Conservation (phyloP, 1,140 invertebrate genomes). For the Drosophila kanapiae region DNA sequence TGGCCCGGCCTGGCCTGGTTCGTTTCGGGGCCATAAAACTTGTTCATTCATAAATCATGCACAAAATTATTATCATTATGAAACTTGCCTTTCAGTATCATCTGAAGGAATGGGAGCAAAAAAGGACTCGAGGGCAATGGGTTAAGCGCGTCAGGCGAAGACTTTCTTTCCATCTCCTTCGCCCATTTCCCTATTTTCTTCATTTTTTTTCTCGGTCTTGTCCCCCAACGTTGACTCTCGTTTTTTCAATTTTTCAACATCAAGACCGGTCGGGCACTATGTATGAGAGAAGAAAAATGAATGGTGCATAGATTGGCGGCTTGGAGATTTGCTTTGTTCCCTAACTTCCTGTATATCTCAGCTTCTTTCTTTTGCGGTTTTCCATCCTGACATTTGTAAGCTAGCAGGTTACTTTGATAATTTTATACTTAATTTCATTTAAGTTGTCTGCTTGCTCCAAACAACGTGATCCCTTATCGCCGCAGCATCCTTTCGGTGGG, state of each 20-base stretch:
- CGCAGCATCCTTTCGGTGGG: slow-evolving; percentile 1
- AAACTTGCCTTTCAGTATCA: slow-evolving; percentile 79
- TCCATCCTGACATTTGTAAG: slow-evolving; percentile 41
- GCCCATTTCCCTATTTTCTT: slow-evolving; percentile 17
- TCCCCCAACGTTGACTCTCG: slow-evolving; percentile 60
- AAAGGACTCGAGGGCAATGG: slow-evolving; percentile 43
- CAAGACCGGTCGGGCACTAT: slow-evolving; percentile 42
- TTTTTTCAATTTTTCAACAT: slow-evolving; percentile 83
- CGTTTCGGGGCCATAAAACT: slow-evolving; percentile 73
- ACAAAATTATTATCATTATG: slow-evolving; percentile 84
- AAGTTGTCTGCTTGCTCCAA: slow-evolving; percentile 21
- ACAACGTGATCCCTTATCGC: slow-evolving; percentile 1
- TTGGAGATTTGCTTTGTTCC: slow-evolving; percentile 48
- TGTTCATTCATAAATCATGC: slow-evolving; percentile 81
- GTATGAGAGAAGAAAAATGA: slow-evolving; percentile 79
- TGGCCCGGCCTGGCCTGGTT: slow-evolving; percentile 23
- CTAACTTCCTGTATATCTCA: background rate
- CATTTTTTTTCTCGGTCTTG: slow-evolving; percentile 17
- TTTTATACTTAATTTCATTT: slow-evolving; percentile 79
- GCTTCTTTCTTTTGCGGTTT: slow-evolving; percentile 5
- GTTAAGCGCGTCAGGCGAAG: slow-evolving; percentile 71
- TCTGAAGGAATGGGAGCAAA: slow-evolving; percentile 35
- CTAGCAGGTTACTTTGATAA: slow-evolving; percentile 55
- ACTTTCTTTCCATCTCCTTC: slow-evolving; percentile 43
- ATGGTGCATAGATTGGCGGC: slow-evolving; percentile 68